Evolutionary conservation across 2,888 invertebrate species (phyloP).

Genomic region (Drosophila neoperkinsi): DNA sequence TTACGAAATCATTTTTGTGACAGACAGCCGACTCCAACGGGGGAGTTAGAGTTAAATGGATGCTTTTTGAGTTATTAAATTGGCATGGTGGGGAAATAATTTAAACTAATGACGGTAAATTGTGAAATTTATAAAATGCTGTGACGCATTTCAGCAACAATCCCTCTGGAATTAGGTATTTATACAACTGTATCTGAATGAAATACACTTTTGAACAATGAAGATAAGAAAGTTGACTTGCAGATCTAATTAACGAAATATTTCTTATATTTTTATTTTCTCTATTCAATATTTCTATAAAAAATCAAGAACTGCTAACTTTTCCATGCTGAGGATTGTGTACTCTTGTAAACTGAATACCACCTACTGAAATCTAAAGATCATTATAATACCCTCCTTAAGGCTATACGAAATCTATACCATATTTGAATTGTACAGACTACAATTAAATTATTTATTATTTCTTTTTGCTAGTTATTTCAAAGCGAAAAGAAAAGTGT

Average conservation of each 20-base stretch:
- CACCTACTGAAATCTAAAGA: not conserved
- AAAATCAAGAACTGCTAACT: not conserved
- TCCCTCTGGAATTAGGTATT: not conserved
- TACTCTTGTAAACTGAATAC: not conserved
- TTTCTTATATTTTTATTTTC: too few species aligned
- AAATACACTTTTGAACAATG: not conserved
- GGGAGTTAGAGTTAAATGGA: slow-evolving; percentile 14
- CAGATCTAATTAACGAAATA: not conserved
- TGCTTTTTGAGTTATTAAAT: slow-evolving; percentile 34
- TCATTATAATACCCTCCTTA: not conserved
- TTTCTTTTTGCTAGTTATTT: not conserved
- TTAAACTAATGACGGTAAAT: slow-evolving; percentile 15
- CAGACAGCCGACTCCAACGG: slow-evolving; percentile 11
- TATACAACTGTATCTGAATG: not conserved
- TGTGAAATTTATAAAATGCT: slow-evolving; percentile 4
- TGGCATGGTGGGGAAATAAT: slow-evolving; percentile 7
- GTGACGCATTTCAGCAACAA: not conserved
- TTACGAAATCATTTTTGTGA: slow-evolving; percentile 34
- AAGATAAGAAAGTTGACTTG: not conserved
- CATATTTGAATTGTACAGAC: not conserved
- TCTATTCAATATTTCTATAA: too few species aligned
- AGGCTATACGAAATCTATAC: not conserved
- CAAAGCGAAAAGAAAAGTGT: not conserved
- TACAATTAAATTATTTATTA: not conserved
- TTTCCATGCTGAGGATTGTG: not conserved